Conservation (phyloP, 2,888 invertebrate genomes). For the Carabus problematicus region DNA sequence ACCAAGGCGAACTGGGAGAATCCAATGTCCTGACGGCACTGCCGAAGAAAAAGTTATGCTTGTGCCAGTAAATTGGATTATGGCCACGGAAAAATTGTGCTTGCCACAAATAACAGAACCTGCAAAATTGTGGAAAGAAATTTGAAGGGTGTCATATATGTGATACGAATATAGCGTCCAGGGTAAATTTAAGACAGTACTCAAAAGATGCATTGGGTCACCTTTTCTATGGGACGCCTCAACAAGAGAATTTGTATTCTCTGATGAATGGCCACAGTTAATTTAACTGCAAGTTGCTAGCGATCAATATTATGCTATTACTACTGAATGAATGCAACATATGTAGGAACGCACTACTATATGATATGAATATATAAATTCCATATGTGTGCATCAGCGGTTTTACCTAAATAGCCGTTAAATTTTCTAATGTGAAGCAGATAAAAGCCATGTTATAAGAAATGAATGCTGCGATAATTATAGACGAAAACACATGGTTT, state of each 20-base stretch:
- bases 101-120: not conserved
- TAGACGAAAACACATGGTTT: conserved; percentile 46
- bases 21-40: not conserved
- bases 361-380: too few relatives aligned
- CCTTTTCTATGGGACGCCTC: too few relatives aligned
- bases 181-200: not conserved
- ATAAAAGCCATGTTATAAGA: conserved; percentile 52
- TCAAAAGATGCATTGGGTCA: too few relatives aligned
- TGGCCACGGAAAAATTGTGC: conserved; percentile 1
- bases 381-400: conserved; percentile 20
- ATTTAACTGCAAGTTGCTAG: too few relatives aligned
- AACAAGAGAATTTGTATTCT: too few relatives aligned
- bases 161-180: not conserved
- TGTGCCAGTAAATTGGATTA: conserved; percentile 8
- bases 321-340: not conserved
- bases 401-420: conserved; percentile 45
- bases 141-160: not conserved
- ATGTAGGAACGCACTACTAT: not conserved
- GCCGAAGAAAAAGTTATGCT: not conserved
- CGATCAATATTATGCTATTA: too few relatives aligned
- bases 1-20: too few relatives aligned
- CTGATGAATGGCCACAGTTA: too few relatives aligned
- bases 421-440: conserved; percentile 50
- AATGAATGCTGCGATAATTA: conserved; percentile 54
- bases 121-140: not conserved